Evolutionary conservation across 1,140 invertebrate genomes (phyloP), one percentile per base, ranked within the genome.

Genomic region (Rhopalosiphum maidis): DNA sequence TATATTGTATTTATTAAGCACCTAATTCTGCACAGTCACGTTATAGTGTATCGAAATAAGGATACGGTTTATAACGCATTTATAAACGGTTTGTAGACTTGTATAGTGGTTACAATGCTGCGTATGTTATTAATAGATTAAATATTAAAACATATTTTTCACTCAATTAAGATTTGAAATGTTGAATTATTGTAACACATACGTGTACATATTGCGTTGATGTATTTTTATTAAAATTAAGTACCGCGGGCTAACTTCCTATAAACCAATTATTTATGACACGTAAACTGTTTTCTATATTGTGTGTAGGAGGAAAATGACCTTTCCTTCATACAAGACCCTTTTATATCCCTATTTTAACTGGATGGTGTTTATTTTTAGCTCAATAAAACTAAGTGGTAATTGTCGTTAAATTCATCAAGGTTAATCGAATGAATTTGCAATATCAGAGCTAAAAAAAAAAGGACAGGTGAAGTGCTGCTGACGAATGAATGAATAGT

Each of bases 351-450:
- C 82, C 48, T 55, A 68, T 68, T 86, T 93, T 93, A 85, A 93
- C 46, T 54, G 68, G 18, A 83, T 51, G 91, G n/a, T 37, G 91
- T 51, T 85, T 93, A 93, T 93, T 93, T 93, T 85, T 93, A 93
- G 91, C 91, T 85, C 82, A 93, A 85, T 60, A 93, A 43, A 37
- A 55, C 77, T 51, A 90, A 90, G 89, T 83, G 77, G 91, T 93
- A 93, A 93, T 85, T 85, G 77, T 93, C 48, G 91, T 85, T 93
- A 85, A 93, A 86, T 93, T 86, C 77, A 54, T 93, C 77, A 93
- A 93, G 91, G 91, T 93, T 93, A 93, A 93, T 93, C 91, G 82
- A 93, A 93, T 93, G 48, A 93, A 92, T 92, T 77, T 92, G 77
- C n/a, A 92, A 92, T 92, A 93, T 85, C 91, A 86, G 82, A 93